Conservation (phyloP, 53 echinoderm and acorn worm species). For the Antedon mediterranea region DNA sequence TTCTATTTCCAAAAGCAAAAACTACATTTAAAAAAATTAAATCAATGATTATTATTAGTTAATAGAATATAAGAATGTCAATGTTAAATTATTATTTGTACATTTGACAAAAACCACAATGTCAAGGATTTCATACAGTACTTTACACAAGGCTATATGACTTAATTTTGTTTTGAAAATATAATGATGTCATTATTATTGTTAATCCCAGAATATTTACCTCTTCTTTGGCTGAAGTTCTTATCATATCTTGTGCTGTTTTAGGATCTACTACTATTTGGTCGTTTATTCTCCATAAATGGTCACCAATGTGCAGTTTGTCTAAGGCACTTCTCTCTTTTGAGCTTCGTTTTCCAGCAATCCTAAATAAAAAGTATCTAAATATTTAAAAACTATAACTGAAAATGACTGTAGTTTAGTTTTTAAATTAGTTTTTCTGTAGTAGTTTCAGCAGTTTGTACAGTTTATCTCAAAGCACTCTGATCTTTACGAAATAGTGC, state of each 20-base stretch:
- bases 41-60: no score
- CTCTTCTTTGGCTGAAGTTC: not conserved
- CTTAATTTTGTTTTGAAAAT: not conserved
- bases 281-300: not conserved
- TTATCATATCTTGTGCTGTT: not conserved
- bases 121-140: not conserved
- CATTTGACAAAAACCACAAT: not conserved
- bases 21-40: no score
- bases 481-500: no score
- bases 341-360: not conserved
- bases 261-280: not conserved
- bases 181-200: not conserved
- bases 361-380: not conserved
- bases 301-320: not conserved
- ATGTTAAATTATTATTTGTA: no score
- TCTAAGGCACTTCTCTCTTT: not conserved
- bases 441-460: no score
- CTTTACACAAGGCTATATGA: not conserved
- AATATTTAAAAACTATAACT: no score
- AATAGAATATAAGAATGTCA: no score
- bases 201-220: not conserved
- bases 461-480: no score
- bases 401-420: no score
- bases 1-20: no score
- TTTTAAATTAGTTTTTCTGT: no score